Conservation (phyloP, 1,140 invertebrate genomes). For the Caenorhabditis briggsae region DNA sequence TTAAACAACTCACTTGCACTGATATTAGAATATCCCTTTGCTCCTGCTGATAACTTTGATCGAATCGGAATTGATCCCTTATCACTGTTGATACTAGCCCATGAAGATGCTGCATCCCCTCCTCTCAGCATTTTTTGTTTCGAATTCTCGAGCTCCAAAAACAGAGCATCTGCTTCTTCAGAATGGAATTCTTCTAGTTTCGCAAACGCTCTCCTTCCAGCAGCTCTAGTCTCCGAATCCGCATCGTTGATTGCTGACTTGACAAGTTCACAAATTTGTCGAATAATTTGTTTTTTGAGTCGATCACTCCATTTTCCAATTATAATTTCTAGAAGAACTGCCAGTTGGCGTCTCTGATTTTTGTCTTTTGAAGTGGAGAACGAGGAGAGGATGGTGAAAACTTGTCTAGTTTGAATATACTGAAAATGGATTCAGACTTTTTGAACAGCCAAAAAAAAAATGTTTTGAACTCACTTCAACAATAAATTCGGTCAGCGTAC, state of each 20-base stretch:
- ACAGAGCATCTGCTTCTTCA: conserved; percentile 21
- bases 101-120: conserved; percentile 39
- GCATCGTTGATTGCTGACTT: conserved; percentile 32
- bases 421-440: background rate
- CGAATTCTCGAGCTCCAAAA: conserved; percentile 9
- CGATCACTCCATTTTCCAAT: conserved; percentile 39
- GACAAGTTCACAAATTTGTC: conserved; percentile 41
- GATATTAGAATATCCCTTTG: conserved; percentile 31
- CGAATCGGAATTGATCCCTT: conserved; percentile 33
- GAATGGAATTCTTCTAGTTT: conserved; percentile 28
- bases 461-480: background rate
- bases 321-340: conserved; percentile 29
- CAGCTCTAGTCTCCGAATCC: conserved; percentile 4
- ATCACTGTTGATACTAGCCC: conserved; percentile 48
- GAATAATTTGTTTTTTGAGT: conserved; percentile 42
- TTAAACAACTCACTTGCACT: conserved; percentile 14
- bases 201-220: conserved; percentile 17
- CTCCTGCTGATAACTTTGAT: conserved; percentile 25
- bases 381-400: conserved; percentile 29
- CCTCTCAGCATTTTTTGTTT: conserved; percentile 45
- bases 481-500: conserved; percentile 38
- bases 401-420: conserved; percentile 38
- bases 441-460: background rate
- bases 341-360: conserved; percentile 2
- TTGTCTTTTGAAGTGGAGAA: conserved; percentile 43